Percentiles rank a stretch among this genome's conserved stretches.
These are phyloP conservation scores for Agonum fuliginosum DNA, from an alignment of 2,888 invertebrate species.

Conservation along the genomic window DNA sequence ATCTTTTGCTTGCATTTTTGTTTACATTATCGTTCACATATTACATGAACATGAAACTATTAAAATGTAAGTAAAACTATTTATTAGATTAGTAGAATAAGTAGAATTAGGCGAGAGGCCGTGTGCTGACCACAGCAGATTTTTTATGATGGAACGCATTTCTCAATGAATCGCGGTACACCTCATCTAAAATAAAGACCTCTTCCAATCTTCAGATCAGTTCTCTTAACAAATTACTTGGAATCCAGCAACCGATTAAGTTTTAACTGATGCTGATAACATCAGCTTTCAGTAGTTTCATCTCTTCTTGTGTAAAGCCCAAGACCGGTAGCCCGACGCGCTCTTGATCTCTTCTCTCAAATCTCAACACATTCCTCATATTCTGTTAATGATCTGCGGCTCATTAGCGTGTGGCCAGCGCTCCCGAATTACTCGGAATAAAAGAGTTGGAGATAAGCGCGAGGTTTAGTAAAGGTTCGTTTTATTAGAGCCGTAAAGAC, in stretches of 20 bases:
- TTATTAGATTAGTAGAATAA: no score
- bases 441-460: slow-evolving; percentile 6
- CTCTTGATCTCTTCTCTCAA: background rate
- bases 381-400: background rate
- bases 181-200: no score
- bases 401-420: slow-evolving; percentile 21
- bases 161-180: no score
- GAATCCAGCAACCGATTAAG: slow-evolving; percentile 18
- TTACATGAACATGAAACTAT: no score
- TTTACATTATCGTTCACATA: no score
- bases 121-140: no score
- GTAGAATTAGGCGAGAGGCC: no score
- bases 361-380: slow-evolving; percentile 8
- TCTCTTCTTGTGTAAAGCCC: background rate
- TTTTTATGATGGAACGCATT: no score
- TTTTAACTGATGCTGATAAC: background rate
- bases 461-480: background rate
- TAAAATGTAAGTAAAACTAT: no score
- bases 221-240: slow-evolving; percentile 33
- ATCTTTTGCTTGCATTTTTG: no score
- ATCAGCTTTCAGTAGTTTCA: background rate
- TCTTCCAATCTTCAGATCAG: no score
- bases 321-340: slow-evolving; percentile 14
- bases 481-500: slow-evolving; percentile 34
- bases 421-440: slow-evolving; percentile 32